A percentile compares a stretch with the other conserved stretches of the same genome.
phyloP scores from a whole-genome alignment of 1,140 invertebrate species.

The Pogonomyrmex californicus region DNA sequence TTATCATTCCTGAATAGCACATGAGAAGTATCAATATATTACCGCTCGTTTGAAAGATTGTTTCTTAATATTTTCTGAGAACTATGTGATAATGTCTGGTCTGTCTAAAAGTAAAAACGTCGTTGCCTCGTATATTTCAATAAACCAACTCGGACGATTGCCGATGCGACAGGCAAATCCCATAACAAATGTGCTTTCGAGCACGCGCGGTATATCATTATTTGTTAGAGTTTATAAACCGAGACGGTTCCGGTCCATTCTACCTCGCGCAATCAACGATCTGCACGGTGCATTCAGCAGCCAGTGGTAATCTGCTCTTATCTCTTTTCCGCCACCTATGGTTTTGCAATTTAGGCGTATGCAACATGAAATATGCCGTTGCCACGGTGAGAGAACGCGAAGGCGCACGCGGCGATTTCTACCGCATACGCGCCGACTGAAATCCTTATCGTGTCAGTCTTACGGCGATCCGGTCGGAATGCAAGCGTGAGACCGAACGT shows the following conservation, averaged over 20 bases:
- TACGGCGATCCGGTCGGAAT: constrained; percentile 16
- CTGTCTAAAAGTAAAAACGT: neutral
- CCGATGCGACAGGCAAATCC: neutral
- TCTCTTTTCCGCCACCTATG: constrained; percentile 46
- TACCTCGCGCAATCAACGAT: constrained; percentile 33
- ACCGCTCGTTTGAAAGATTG: too few species aligned
- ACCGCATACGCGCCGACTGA: constrained; percentile 38
- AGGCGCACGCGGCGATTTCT: constrained; percentile 28
- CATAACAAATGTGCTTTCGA: constrained; percentile 27
- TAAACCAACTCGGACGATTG: constrained; percentile 25
- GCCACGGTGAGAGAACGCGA: neutral
- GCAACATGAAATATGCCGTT: constrained; percentile 43
- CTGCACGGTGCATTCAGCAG: constrained; percentile 25
- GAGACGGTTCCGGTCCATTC: constrained; percentile 44
- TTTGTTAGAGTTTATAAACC: constrained; percentile 46
- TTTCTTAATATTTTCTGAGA: neutral
- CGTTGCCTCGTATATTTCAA: neutral
- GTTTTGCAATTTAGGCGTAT: constrained; percentile 50
- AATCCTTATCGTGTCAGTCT: constrained; percentile 36
- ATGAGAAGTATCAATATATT: neutral
- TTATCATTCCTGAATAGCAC: neutral
- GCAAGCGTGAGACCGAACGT: neutral
- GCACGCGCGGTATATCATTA: constrained; percentile 32
- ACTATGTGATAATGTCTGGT: neutral
- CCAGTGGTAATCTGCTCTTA: constrained; percentile 28